These are phyloP conservation scores for Potorous gilbertii DNA, from an alignment of 2,797 vertebrate species.

Conservation along the genomic window DNA sequence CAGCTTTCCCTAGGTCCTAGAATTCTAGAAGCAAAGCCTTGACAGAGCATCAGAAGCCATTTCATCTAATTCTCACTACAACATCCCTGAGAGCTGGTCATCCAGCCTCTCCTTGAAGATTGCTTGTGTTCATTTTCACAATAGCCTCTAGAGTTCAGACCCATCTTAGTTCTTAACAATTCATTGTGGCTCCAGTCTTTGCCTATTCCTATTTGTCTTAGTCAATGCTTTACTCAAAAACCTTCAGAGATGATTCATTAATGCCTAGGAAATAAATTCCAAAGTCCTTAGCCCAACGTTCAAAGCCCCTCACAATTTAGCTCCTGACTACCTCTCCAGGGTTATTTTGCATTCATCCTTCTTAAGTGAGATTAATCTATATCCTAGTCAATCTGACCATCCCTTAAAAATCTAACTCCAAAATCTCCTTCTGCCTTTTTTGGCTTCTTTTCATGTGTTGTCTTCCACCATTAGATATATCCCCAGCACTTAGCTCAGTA, in stretches of 20 bases:
- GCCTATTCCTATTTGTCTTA: background rate
- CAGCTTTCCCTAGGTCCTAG: background rate
- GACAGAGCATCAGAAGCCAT: background rate
- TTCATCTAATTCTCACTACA: background rate
- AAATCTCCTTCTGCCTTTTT: background rate
- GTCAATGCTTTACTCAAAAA: background rate
- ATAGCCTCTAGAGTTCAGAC: background rate
- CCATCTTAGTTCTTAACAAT: background rate
- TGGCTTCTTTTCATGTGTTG: background rate
- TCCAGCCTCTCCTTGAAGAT: background rate
- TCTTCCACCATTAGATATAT: background rate
- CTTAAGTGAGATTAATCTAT: background rate
- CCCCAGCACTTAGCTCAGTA: too few relatives aligned
- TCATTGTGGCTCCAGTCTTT: background rate
- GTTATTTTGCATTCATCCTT: background rate
- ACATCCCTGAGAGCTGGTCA: background rate
- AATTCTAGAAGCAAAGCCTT: background rate
- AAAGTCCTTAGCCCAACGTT: background rate
- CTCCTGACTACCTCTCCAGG: background rate
- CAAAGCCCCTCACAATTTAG: background rate
- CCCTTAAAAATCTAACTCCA: background rate
- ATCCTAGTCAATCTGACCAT: background rate
- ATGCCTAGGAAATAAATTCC: background rate
- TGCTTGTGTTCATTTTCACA: background rate
- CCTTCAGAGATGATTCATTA: background rate